Evolutionary conservation across 2,797 vertebrate species (phyloP).

Genomic region (Graptemys geographica): DNA sequence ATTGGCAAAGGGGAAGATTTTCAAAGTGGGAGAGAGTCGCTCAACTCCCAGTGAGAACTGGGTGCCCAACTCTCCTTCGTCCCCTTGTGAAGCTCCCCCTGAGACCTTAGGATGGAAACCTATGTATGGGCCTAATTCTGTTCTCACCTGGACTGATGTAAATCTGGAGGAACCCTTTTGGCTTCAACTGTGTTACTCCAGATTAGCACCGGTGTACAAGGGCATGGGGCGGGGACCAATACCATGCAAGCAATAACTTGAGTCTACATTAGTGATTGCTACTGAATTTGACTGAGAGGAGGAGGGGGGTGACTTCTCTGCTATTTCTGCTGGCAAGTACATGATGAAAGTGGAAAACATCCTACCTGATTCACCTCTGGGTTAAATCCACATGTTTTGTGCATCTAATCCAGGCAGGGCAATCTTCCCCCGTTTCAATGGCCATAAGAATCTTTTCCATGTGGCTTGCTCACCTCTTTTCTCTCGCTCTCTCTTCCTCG

Average conservation of each 20-base stretch:
- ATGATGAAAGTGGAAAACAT: not conserved
- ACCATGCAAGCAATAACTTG: not conserved
- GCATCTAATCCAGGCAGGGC: not conserved
- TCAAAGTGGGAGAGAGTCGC: not conserved
- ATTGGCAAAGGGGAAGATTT: not conserved
- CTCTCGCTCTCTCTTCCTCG: not conserved
- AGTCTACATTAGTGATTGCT: not conserved
- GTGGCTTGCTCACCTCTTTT: not conserved
- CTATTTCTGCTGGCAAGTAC: not conserved
- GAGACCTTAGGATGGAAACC: not conserved
- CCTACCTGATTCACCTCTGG: not conserved
- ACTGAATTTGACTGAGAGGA: not conserved
- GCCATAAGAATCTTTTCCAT: not conserved
- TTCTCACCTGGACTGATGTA: not conserved
- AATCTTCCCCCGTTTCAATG: slow-evolving; percentile 1
- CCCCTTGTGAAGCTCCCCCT: not conserved
- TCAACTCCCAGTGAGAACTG: not conserved
- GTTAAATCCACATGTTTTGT: slow-evolving; percentile 1
- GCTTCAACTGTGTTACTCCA: not conserved
- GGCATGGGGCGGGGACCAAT: not conserved
- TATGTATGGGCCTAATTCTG: not conserved
- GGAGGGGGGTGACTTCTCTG: not conserved
- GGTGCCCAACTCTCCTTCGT: not conserved
- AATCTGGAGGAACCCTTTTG: not conserved
- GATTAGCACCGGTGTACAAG: not conserved